phyloP scores from a whole-genome alignment of 2,888 invertebrate species.

The Nephrocerus scutellatus region DNA sequence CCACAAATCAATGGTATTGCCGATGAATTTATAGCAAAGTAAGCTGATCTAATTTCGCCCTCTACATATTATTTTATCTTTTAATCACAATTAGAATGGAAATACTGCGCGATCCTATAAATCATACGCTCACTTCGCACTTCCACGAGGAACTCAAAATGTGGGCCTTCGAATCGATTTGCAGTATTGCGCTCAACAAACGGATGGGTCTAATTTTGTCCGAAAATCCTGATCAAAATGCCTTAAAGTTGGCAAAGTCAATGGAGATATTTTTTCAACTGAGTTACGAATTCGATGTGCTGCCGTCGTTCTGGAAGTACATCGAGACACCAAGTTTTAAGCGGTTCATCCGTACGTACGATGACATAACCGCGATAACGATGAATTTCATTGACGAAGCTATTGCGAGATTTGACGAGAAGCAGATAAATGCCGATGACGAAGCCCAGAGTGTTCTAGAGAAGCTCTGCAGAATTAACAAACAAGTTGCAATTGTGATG shows the following conservation, averaged over 20 bases:
- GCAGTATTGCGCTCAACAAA: constrained; percentile 43
- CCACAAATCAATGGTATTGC: constrained; percentile 35
- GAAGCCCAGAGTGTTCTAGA: constrained; percentile 54
- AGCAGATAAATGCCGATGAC: not conserved
- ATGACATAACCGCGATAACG: constrained; percentile 35
- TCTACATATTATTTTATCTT: not conserved
- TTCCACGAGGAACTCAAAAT: constrained; percentile 51
- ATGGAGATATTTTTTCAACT: constrained; percentile 34
- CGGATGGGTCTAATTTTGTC: constrained; percentile 32
- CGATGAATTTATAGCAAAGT: constrained; percentile 36
- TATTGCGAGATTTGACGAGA: constrained; percentile 27
- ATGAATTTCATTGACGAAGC: constrained; percentile 44
- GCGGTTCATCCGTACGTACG: constrained; percentile 34
- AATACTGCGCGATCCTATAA: constrained; percentile 24
- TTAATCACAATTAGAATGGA: constrained; percentile 27
- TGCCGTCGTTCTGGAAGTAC: constrained; percentile 39
- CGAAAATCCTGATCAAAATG: constrained; percentile 28
- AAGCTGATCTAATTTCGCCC: not conserved
- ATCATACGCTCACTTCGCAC: constrained; percentile 32
- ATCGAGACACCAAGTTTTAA: constrained; percentile 35
- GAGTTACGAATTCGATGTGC: constrained; percentile 35
- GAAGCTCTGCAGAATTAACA: constrained; percentile 56
- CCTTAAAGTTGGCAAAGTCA: constrained; percentile 25
- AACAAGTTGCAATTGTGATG: constrained; percentile 60
- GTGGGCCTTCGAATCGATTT: constrained; percentile 55